Percentiles rank a stretch among this genome's conserved stretches.
These are phyloP conservation scores for Hartigia nigra DNA, from an alignment of 2,888 invertebrate genomes.

Conservation along the genomic window DNA sequence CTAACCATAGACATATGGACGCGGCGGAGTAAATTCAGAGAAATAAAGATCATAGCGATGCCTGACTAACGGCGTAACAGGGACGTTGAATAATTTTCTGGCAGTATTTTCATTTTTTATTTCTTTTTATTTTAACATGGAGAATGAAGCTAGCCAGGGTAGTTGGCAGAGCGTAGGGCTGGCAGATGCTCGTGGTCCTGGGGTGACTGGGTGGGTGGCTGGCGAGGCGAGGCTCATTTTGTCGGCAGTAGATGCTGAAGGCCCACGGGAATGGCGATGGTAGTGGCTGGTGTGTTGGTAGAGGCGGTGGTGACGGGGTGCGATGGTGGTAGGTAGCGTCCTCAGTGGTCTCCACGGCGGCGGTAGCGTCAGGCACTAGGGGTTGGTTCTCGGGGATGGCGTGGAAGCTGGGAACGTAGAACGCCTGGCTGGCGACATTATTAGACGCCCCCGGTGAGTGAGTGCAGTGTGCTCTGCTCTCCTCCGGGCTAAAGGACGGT, in stretches of 20 bases:
- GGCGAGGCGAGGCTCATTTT: slow-evolving; percentile 64
- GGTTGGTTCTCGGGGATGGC: slow-evolving; percentile 31
- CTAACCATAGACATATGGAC: not conserved
- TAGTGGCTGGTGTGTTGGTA: slow-evolving; percentile 25
- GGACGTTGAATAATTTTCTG: not conserved
- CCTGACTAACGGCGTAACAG: not conserved
- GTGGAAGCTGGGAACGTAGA: slow-evolving; percentile 49
- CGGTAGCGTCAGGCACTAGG: slow-evolving; percentile 27
- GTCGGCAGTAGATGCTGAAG: slow-evolving; percentile 55
- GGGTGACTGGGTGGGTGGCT: slow-evolving; percentile 35
- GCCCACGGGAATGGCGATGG: slow-evolving; percentile 23
- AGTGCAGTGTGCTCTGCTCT: slow-evolving; percentile 41
- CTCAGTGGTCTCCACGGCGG: not conserved
- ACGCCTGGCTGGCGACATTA: slow-evolving; percentile 66
- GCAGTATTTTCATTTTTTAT: not conserved
- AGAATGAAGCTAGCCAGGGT: not conserved
- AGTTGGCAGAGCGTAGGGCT: not conserved
- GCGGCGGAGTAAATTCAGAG: not conserved
- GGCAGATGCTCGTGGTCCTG: not conserved
- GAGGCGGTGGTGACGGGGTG: slow-evolving; percentile 14
- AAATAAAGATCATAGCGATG: not conserved
- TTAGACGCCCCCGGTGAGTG: slow-evolving; percentile 65
- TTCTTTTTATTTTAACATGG: not conserved
- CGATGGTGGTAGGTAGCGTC: slow-evolving; percentile 10
- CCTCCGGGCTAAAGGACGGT: slow-evolving; percentile 11